phyloP scores from a whole-genome alignment of 2,888 invertebrate genomes.

The Stenoptilia bipunctidactyla region DNA sequence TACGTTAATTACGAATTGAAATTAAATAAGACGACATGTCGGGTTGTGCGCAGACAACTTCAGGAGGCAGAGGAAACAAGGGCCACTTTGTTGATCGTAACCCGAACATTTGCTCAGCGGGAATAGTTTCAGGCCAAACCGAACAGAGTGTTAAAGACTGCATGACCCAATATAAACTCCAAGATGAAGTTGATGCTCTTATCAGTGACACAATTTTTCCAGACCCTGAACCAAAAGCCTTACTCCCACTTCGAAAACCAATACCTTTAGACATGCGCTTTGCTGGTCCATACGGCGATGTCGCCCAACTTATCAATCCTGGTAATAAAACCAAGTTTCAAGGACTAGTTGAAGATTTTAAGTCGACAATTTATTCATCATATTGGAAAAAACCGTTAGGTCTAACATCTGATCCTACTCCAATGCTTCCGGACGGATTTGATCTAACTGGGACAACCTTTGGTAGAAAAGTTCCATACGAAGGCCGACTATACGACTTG shows the following conservation, averaged over 20 bases:
- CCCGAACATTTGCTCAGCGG: constrained; percentile 26
- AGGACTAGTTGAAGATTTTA: constrained; percentile 24
- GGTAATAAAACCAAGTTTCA: constrained; percentile 25
- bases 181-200: constrained; percentile 32
- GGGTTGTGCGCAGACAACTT: too few species aligned
- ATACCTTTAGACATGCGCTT: constrained; percentile 20
- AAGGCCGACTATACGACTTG: constrained; percentile 22
- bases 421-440: constrained; percentile 23
- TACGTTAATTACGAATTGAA: too few species aligned
- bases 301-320: constrained; percentile 22
- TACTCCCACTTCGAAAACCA: constrained; percentile 17
- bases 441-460: constrained; percentile 18
- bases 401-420: constrained; percentile 19
- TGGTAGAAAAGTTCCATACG: constrained; percentile 19
- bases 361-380: constrained; percentile 22
- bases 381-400: constrained; percentile 28
- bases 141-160: constrained; percentile 13
- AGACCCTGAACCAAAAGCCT: constrained; percentile 11
- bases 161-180: constrained; percentile 21
- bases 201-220: constrained; percentile 24
- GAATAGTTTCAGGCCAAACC: constrained; percentile 20
- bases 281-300: constrained; percentile 20
- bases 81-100: constrained; percentile 29
- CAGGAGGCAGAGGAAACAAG: constrained; percentile 30
- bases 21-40: too few species aligned